Evolutionary conservation across 2,888 invertebrate genomes (phyloP).

Genomic region (Octonoba sinensis): DNA sequence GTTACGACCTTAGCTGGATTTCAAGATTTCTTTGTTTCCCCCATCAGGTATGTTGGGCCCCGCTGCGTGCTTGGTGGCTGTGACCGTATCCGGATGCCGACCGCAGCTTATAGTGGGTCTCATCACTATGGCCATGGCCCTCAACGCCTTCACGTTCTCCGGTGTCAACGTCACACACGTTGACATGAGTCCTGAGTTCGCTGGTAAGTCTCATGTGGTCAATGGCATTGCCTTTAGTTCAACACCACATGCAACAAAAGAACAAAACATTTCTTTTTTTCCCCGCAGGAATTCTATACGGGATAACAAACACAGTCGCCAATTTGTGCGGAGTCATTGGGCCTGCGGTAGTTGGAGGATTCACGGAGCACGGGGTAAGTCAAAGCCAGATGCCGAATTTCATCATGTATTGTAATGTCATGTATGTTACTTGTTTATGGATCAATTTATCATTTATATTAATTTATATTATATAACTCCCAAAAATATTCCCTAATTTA

Average conservation of each 20-base stretch:
- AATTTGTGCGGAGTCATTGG: conserved; percentile 5
- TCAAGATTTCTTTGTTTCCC: no score
- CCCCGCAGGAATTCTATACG: conserved; percentile 1
- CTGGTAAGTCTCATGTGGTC: conserved; percentile 1
- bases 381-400: no score
- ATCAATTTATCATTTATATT: no score
- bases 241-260: no score
- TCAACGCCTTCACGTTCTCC: conserved; percentile 77
- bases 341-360: neutral
- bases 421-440: no score
- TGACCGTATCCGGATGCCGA: conserved; percentile 85
- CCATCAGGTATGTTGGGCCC: conserved; percentile 66
- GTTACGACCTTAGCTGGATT: no score
- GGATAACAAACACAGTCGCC: conserved; percentile 2
- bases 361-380: conserved; percentile 9
- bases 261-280: neutral
- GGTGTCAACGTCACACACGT: conserved; percentile 73
- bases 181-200: conserved; percentile 57
- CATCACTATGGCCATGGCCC: conserved; percentile 65
- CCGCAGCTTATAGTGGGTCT: conserved; percentile 64
- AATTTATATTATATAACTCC: no score
- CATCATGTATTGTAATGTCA: no score
- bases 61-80: conserved; percentile 82
- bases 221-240: no score
- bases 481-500: no score